Evolutionary conservation across 1,140 invertebrate species (phyloP).

Genomic region (Lamellibrachia luymesi): DNA sequence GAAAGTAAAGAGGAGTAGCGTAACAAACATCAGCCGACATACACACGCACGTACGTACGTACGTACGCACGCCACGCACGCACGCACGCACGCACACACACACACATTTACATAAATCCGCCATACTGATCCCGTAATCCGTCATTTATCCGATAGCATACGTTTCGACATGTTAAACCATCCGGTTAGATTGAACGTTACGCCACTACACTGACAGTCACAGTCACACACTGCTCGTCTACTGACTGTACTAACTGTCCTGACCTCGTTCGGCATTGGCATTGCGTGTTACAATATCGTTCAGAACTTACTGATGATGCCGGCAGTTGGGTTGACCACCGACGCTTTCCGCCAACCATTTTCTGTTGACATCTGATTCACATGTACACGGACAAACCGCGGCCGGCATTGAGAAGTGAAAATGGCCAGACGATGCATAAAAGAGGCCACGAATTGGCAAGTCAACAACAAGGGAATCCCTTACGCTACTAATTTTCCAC

Average conservation of each 20-base stretch:
- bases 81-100: no score
- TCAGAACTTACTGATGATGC: neutral
- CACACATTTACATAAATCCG: no score
- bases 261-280: neutral
- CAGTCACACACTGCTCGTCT: no score
- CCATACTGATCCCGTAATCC: neutral
- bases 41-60: no score
- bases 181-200: neutral
- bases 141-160: neutral
- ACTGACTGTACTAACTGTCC: constrained; percentile 38
- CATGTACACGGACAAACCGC: neutral
- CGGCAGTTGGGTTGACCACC: neutral
- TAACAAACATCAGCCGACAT: no score
- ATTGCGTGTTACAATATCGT: neutral
- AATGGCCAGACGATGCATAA: neutral
- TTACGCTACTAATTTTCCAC: neutral
- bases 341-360: neutral
- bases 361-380: neutral
- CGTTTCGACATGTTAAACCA: neutral
- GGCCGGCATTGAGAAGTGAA: neutral
- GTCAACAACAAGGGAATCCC: constrained; percentile 3
- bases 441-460: neutral
- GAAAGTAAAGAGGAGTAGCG: no score
- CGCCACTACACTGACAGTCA: neutral
- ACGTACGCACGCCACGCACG: no score